Conservation (phyloP, 2,797 vertebrate species). For the Thaleichthys pacificus region DNA sequence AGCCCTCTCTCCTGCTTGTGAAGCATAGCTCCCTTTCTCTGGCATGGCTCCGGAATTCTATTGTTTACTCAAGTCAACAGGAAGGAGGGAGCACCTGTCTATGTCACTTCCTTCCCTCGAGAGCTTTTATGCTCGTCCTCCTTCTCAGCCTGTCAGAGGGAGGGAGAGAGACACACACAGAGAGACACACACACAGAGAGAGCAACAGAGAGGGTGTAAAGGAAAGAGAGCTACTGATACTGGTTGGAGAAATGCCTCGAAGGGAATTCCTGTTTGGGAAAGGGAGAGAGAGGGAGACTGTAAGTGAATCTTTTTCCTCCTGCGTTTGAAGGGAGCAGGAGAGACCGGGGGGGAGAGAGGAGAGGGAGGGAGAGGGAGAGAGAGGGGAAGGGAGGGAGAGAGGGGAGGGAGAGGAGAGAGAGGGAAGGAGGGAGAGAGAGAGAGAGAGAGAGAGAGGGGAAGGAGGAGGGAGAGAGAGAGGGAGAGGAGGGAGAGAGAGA, state of each 20-base stretch:
- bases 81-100: slow-evolving; percentile 74
- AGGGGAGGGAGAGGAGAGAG: background rate
- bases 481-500: too few relatives aligned
- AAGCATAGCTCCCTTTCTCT: slow-evolving; percentile 54
- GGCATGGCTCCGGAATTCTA: slow-evolving; percentile 67
- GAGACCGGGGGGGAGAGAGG: background rate
- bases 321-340: slow-evolving; percentile 37
- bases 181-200: background rate
- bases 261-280: slow-evolving; percentile 52
- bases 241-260: slow-evolving; percentile 40
- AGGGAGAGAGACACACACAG: slow-evolving; percentile 28
- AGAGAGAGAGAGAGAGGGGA: too few relatives aligned
- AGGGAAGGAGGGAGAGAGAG: background rate
- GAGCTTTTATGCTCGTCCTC: slow-evolving; percentile 55
- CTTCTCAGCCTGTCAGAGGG: slow-evolving; percentile 50
- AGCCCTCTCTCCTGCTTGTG: slow-evolving; percentile 16
- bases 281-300: slow-evolving; percentile 27
- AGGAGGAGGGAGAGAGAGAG: too few relatives aligned
- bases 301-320: slow-evolving; percentile 51
- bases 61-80: slow-evolving; percentile 75
- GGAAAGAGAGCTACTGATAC: background rate
- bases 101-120: slow-evolving; percentile 77
- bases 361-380: background rate
- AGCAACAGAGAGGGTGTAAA: slow-evolving; percentile 6
- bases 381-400: background rate